Evolutionary conservation across 2,113 vertebrate genomes (phyloP).

Genomic region (Nansenia antarctica): DNA sequence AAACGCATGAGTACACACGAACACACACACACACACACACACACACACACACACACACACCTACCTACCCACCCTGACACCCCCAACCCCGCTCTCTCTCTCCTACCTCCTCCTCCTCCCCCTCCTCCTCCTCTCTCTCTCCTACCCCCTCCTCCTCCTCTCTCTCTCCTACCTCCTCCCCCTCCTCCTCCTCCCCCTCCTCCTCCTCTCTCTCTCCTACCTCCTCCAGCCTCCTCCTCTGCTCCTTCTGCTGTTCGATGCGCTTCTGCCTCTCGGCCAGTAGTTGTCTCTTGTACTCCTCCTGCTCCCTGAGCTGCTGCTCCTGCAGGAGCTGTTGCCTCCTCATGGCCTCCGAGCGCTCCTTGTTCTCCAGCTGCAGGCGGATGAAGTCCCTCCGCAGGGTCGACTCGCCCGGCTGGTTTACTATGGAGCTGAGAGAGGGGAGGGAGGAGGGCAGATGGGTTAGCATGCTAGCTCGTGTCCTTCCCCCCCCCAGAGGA

Average conservation of each 20-base stretch:
- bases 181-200: slow-evolving; percentile 93
- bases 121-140: slow-evolving; percentile 80
- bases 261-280: slow-evolving; percentile 96
- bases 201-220: slow-evolving; percentile 95
- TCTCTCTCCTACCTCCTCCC: slow-evolving; percentile 98
- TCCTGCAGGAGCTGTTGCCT: slow-evolving; percentile 98
- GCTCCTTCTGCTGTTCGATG: slow-evolving; percentile 98
- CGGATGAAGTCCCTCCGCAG: slow-evolving; percentile 94
- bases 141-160: slow-evolving; percentile 90
- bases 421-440: slow-evolving; percentile 89
- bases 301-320: too few relatives aligned
- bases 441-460: neutral
- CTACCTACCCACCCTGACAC: neutral
- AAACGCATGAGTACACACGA: neutral
- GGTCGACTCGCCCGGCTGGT: slow-evolving; percentile 96
- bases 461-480: neutral
- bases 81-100: too few relatives aligned
- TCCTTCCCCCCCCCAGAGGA: too few relatives aligned
- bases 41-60: neutral
- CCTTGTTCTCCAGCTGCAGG: slow-evolving; percentile 96
- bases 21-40: neutral
- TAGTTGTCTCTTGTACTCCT: slow-evolving; percentile 95
- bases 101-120: too few relatives aligned
- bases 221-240: slow-evolving; percentile 94
- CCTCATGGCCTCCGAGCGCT: slow-evolving; percentile 91